Evolutionary conservation across 2,888 invertebrate species (phyloP), one percentile per base, ranked within the genome.

Genomic region (Lamproptera curius): DNA sequence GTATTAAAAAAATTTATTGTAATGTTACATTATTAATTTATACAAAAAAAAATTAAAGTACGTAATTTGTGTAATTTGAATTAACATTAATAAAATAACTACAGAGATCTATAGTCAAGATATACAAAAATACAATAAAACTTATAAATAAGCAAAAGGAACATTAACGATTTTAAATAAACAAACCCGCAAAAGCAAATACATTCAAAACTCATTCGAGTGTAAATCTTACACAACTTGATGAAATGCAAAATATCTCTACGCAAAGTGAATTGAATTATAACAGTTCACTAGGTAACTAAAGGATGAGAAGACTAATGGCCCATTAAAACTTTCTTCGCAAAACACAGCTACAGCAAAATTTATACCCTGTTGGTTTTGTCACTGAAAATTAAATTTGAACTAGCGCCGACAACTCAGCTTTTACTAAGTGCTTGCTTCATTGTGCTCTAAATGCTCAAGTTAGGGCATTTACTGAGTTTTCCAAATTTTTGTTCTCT

Each of bases 311-410:
- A 41, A 46, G 46, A 46, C 26, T 46, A 46, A 46, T 46, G 46
- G 46, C 36, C 46, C 41, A 46, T 46, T 46, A 46, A 46, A 46
- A 46, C 46, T n/a, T 46, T 46, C 46, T 46, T 46, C 46, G 36
- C 46, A 46, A 46, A 46, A 46, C 42, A 48, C 47, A 33, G 47
- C 47, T 48, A 48, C 42, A 48, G 47, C 47, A 39, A 48, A 48
- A 48, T 48, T 48, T 48, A 48, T 48, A 48, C 47, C 20, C 42
- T 42, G 47, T 48, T 48, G 47, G 47, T 42, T 48, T 48, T 48
- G 47, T 48, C 42, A 33, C 23, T 42, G 47, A 48, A 48, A 48
- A 48, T 42, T 42, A 42, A 48, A 48, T 38, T 48, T 42, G 34
- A 48, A 48, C 47, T 42, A 42, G 31, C 37, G 20, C 15, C 16